These are phyloP conservation scores for Deilephila elpenor DNA, from an alignment of 2,888 invertebrate genomes.

Conservation along the genomic window DNA sequence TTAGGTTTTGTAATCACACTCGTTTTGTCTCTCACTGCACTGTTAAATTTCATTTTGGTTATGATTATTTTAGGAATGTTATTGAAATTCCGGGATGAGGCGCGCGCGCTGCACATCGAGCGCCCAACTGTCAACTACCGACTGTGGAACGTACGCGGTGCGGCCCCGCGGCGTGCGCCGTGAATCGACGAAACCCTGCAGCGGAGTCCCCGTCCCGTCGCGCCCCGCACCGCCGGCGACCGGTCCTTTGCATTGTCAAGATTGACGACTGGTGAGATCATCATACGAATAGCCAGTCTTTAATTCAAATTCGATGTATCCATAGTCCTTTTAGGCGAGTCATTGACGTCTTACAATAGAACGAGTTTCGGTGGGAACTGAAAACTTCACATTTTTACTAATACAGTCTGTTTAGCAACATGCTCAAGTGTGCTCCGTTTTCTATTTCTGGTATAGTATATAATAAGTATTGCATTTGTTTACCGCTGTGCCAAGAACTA, in stretches of 20 bases:
- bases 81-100: slow-evolving; percentile 59
- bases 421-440: not conserved
- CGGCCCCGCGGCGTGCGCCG: slow-evolving; percentile 61
- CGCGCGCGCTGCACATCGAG: slow-evolving; percentile 80
- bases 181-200: slow-evolving; percentile 79
- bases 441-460: slow-evolving; percentile 5
- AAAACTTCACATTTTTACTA: not conserved
- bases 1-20: slow-evolving; percentile 60
- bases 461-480: slow-evolving; percentile 1
- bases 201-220: slow-evolving; percentile 65
- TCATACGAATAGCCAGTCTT: slow-evolving; percentile 66
- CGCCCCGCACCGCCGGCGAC: slow-evolving; percentile 66
- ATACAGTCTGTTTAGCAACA: not conserved
- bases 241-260: slow-evolving; percentile 83
- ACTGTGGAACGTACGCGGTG: slow-evolving; percentile 56
- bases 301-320: slow-evolving; percentile 64
- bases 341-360: slow-evolving; percentile 3
- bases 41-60: slow-evolving; percentile 71
- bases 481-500: not conserved
- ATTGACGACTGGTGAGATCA: slow-evolving; percentile 82
- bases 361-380: not conserved
- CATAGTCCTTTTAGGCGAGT: slow-evolving; percentile 38
- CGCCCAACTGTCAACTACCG: slow-evolving; percentile 74
- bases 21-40: slow-evolving; percentile 42
- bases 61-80: slow-evolving; percentile 68